These are phyloP conservation scores for Drosophila aldrichi DNA, from an alignment of 2,888 invertebrate species.

Conservation along the genomic window DNA sequence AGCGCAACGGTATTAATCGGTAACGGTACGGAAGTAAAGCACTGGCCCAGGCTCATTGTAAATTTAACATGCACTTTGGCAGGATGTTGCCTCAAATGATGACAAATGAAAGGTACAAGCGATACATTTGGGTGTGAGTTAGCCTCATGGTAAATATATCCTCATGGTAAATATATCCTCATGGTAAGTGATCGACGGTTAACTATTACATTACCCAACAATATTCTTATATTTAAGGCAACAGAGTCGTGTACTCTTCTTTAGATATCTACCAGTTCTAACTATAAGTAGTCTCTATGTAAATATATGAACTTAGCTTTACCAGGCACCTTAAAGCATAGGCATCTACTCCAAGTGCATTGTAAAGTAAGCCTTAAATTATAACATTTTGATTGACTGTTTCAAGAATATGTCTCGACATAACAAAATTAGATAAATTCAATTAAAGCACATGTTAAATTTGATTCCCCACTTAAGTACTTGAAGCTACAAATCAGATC, in stretches of 20 bases:
- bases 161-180: neutral
- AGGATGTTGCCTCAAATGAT: no score
- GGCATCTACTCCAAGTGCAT: neutral
- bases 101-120: neutral
- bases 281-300: neutral
- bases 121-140: neutral
- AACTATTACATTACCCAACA: no score
- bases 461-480: neutral
- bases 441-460: neutral
- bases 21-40: no score
- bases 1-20: neutral
- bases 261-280: neutral
- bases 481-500: neutral
- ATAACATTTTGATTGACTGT: neutral
- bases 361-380: neutral
- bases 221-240: no score
- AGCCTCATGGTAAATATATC: neutral
- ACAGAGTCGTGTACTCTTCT: no score
- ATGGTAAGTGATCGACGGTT: neutral
- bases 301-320: no score
- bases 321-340: neutral
- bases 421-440: neutral
- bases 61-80: slow-evolving; percentile 1
- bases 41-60: neutral
- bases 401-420: neutral